phyloP scores from a whole-genome alignment of 2,797 vertebrate species.

The Macroramphosus scolopax region DNA sequence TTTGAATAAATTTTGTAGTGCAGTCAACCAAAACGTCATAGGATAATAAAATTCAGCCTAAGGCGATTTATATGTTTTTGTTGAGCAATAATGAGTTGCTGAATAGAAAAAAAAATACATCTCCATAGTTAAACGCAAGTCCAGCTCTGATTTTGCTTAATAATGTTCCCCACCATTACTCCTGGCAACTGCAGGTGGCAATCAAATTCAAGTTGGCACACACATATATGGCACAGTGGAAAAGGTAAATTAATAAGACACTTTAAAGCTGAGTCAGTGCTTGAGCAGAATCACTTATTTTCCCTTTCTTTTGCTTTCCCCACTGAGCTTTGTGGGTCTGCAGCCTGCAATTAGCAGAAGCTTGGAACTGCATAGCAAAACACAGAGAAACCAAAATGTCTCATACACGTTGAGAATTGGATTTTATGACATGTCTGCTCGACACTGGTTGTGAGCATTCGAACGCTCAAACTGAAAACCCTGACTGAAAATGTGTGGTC shows the following conservation, averaged over 20 bases:
- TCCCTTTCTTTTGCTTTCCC: conserved; percentile 50
- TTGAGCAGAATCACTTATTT: conserved; percentile 48
- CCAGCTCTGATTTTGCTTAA: conserved; percentile 43
- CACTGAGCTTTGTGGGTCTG: conserved; percentile 58
- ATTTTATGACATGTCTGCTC: conserved; percentile 71
- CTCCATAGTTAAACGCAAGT: conserved; percentile 32
- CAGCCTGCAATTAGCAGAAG: conserved; percentile 71
- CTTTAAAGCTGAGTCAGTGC: conserved; percentile 52
- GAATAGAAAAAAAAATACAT: conserved; percentile 27
- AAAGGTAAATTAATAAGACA: conserved; percentile 64
- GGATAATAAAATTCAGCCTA: conserved; percentile 10
- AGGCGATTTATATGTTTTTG: conserved; percentile 20
- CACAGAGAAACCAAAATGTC: conserved; percentile 67
- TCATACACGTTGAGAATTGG: conserved; percentile 51
- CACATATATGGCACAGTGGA: conserved; percentile 50
- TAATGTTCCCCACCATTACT: conserved; percentile 63
- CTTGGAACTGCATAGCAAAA: conserved; percentile 67
- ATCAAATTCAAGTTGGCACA: conserved; percentile 52
- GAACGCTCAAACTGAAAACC: neutral
- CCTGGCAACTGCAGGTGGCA: conserved; percentile 62
- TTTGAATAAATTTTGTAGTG: conserved; percentile 31
- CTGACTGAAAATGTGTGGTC: too few species aligned
- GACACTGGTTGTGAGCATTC: conserved; percentile 1
- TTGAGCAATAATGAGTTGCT: conserved; percentile 27
- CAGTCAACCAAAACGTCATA: conserved; percentile 30